phyloP scores from a whole-genome alignment of 2,113 vertebrate genomes.

The Atlantisia rogersi region DNA sequence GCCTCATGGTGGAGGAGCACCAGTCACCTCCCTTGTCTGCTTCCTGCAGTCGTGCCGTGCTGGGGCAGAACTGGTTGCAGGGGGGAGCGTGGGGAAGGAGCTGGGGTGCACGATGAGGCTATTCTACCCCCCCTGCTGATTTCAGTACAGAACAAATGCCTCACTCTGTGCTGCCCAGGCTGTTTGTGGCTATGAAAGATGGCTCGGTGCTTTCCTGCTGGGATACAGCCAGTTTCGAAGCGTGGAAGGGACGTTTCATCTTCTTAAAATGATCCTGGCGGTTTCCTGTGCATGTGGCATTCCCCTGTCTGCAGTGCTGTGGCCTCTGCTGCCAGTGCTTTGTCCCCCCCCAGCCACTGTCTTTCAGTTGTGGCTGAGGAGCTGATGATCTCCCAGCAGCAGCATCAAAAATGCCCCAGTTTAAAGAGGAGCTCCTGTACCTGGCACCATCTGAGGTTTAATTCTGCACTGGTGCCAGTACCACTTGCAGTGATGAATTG shows the following conservation, averaged over 20 bases:
- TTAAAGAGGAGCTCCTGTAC: background rate
- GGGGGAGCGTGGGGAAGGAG: background rate
- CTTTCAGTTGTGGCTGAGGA: background rate
- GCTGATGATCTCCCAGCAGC: background rate
- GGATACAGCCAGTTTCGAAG: background rate
- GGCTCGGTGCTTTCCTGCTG: background rate
- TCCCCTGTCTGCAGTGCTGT: background rate
- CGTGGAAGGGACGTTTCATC: background rate
- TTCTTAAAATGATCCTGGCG: background rate
- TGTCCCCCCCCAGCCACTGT: background rate
- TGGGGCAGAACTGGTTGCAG: background rate
- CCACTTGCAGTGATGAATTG: background rate
- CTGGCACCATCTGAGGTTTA: background rate
- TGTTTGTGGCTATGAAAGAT: background rate
- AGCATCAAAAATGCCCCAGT: background rate
- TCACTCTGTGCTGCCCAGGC: background rate
- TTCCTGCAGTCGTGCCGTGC: background rate
- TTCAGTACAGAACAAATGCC: background rate
- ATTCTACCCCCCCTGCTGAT: background rate
- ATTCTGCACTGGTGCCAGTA: background rate
- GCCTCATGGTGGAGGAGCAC: background rate
- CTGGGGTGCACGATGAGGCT: background rate
- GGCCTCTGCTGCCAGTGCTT: background rate
- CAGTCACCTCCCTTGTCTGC: background rate
- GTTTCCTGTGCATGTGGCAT: background rate